Evolutionary conservation across 2,888 invertebrate species (phyloP).

Genomic region (Ornithoptera priamus): DNA sequence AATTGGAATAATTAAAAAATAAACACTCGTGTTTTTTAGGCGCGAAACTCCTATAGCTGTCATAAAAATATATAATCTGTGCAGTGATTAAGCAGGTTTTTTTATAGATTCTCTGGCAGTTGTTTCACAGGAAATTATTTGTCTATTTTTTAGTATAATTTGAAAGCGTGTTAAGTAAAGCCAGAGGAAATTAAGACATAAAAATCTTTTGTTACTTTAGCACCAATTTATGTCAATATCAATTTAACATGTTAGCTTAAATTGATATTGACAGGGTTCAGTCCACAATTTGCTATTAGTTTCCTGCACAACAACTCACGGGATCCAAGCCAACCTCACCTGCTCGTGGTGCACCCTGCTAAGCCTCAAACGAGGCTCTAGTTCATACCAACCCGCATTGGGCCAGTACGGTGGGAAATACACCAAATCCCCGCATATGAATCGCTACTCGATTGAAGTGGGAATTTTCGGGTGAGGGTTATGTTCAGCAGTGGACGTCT

Average conservation of each 20-base stretch:
- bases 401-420: too few species aligned
- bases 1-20: constrained; percentile 26
- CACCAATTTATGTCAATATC: neutral
- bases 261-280: too few species aligned
- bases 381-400: too few species aligned
- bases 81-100: constrained; percentile 18
- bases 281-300: neutral
- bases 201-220: constrained; percentile 23
- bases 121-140: constrained; percentile 24
- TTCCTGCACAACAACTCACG: too few species aligned
- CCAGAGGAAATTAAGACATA: constrained; percentile 21
- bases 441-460: too few species aligned
- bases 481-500: too few species aligned
- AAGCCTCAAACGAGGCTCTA: too few species aligned
- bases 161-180: neutral
- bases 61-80: constrained; percentile 30
- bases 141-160: constrained; percentile 22
- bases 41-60: constrained; percentile 21
- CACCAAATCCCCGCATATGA: too few species aligned
- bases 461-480: too few species aligned
- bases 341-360: too few species aligned
- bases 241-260: too few species aligned
- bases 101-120: constrained; percentile 6
- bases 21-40: constrained; percentile 20
- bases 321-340: too few species aligned